Percentiles rank a stretch among this genome's conserved stretches.
These are phyloP conservation scores for Telmatherina bonti DNA, from an alignment of 2,797 vertebrate species.

Conservation along the genomic window DNA sequence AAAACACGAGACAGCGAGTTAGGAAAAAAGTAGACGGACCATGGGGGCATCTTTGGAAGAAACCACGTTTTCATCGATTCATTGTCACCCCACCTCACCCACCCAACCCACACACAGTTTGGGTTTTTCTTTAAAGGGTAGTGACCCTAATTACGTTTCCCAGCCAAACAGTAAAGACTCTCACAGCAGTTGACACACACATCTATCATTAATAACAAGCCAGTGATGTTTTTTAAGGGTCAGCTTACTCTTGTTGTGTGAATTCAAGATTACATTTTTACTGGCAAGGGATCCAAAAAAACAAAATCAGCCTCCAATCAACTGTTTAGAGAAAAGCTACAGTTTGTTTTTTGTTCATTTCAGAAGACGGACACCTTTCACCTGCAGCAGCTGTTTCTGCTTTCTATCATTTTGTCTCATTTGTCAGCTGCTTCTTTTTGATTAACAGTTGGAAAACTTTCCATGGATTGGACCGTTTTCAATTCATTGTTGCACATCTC, in stretches of 20 bases:
- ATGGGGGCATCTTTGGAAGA: background rate
- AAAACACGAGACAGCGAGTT: conserved; percentile 1
- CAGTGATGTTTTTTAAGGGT: conserved; percentile 15
- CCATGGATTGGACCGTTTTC: conserved; percentile 3
- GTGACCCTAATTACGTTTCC: conserved; percentile 52
- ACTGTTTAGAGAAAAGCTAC: conserved; percentile 36
- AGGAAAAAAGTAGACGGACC: background rate
- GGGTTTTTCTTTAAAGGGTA: conserved; percentile 23
- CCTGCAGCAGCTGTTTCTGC: conserved; percentile 33
- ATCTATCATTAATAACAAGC: conserved; percentile 56
- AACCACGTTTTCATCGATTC: conserved; percentile 16
- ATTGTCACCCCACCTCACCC: background rate
- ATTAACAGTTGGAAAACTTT: conserved; percentile 25
- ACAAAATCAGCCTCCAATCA: conserved; percentile 42
- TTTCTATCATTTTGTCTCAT: conserved; percentile 13
- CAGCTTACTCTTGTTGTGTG: conserved; percentile 48
- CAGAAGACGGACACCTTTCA: too few species aligned
- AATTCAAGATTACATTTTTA: conserved; percentile 41
- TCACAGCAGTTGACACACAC: conserved; percentile 43
- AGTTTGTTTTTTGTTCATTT: conserved; percentile 12
- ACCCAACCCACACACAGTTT: conserved; percentile 21
- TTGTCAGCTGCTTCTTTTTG: conserved; percentile 27
- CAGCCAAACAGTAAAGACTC: conserved; percentile 48
- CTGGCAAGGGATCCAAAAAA: conserved; percentile 33
- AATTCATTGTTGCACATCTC: background rate